A percentile compares a stretch with the other conserved stretches of the same genome.
phyloP scores from a whole-genome alignment of 2,113 vertebrate genomes.

The Gadus chalcogrammus region DNA sequence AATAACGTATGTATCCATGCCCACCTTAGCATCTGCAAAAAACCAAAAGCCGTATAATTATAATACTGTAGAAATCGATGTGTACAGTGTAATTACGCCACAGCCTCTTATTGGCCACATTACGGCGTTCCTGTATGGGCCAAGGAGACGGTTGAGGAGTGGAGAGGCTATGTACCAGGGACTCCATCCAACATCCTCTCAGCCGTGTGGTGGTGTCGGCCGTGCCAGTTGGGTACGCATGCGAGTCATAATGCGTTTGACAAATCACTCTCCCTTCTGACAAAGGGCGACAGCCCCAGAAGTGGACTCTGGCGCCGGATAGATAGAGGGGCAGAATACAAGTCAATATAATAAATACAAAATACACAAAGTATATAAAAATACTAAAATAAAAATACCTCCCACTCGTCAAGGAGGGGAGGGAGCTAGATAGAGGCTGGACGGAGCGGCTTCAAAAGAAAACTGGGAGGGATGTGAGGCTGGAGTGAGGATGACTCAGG shows the following conservation, averaged over 20 bases:
- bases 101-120: too few species aligned
- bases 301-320: slow-evolving; percentile 75
- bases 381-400: slow-evolving; percentile 69
- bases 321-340: slow-evolving; percentile 59
- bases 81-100: too few species aligned
- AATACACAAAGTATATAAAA: too few species aligned
- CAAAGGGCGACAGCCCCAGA: slow-evolving; percentile 39
- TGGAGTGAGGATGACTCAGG: slow-evolving; percentile 70
- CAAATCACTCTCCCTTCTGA: slow-evolving; percentile 70
- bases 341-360: slow-evolving; percentile 12
- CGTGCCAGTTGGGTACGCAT: slow-evolving; percentile 43
- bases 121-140: too few species aligned
- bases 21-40: too few species aligned
- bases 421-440: slow-evolving; percentile 54
- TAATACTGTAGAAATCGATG: too few species aligned
- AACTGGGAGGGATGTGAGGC: slow-evolving; percentile 67
- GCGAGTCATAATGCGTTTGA: slow-evolving; percentile 79
- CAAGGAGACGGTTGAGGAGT: slow-evolving; percentile 26
- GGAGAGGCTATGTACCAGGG: slow-evolving; percentile 56
- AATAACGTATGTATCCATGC: too few species aligned
- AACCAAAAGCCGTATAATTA: too few species aligned
- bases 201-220: slow-evolving; percentile 15
- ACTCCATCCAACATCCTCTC: slow-evolving; percentile 75
- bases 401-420: slow-evolving; percentile 66
- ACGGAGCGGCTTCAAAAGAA: slow-evolving; percentile 65